Base-by-base conservation (phyloP, 2,797 vertebrate species). In the Catamblyrhynchus diadema region DNA sequence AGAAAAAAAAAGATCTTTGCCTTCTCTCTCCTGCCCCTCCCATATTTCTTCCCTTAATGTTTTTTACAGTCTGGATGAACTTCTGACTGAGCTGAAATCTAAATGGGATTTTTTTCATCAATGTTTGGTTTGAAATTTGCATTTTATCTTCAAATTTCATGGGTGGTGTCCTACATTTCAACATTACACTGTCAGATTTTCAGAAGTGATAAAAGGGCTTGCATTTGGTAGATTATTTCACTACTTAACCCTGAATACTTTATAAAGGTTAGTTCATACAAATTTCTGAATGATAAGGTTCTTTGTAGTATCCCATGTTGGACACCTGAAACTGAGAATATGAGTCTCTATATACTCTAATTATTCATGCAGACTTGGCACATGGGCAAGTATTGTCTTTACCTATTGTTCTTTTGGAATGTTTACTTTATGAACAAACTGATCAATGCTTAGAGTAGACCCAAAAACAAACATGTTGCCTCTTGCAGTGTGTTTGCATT, bases 1-100 rank as follows among this genome's bases (percentile, higher is more conserved):
- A 54, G 57, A 25, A 48, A 45, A 80, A 44, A 67, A 73, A 70
- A 53, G n/a, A 6, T 33, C 28, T 67, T 77, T 45, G 9, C 44
- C 22, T 84, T 33, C 7, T 8, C 9, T 8, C 8, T 19, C 2
- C 14, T 1, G 0, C 6, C 8, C 3, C 11, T 10, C 5, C 12
- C 35, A 1, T 42, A 44, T 41, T 42, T 69, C 9, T 51, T 54
- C 27, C 7, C 3, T 18, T 64, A 12, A 10, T 54, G 4, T 33
- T 85, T 85, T 74, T 61, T 61, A 56, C 39, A 33, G 14, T 57
- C 22, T 15, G 10, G 24, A 13, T 88, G 13, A 77, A 79, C 65
- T 91, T 87, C 44, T 86, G 24, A 60, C 25, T 54, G 1, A 6
- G 37, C 30, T 94, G 44, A 79, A 77, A 25, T 59, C 7, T 30